A percentile compares a stretch with the other conserved stretches of the same genome.
phyloP scores from a whole-genome alignment of 2,797 vertebrate genomes.

The Dipus sagitta region DNA sequence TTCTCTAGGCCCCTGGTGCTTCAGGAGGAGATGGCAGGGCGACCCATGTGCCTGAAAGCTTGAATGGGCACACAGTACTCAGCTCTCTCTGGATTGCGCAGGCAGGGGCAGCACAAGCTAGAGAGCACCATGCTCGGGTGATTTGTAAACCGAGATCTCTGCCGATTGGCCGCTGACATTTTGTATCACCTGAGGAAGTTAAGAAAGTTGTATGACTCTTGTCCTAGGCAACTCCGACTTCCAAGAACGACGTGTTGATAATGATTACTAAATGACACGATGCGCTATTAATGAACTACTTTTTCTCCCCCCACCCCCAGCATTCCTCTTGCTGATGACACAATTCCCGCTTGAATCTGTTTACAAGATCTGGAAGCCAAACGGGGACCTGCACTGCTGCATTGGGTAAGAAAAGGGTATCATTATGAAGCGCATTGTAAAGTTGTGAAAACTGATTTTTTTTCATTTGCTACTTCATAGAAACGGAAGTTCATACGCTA shows the following conservation, averaged over 20 bases:
- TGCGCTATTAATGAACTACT: conserved; percentile 40
- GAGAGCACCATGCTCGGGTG: fast-evolving
- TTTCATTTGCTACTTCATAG: neutral
- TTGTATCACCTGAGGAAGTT: neutral
- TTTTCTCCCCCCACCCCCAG: conserved; percentile 82
- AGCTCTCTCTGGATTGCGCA: neutral
- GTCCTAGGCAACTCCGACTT: neutral
- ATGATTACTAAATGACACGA: conserved; percentile 10
- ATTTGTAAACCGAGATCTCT: neutral
- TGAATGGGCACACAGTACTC: neutral
- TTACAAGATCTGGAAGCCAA: conserved; percentile 84
- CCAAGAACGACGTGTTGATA: neutral
- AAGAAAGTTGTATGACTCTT: neutral
- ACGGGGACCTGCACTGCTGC: conserved; percentile 76
- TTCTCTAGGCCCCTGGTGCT: neutral
- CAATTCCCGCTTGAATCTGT: conserved; percentile 84
- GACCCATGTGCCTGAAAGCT: neutral
- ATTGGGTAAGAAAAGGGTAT: conserved; percentile 82
- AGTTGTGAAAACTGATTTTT: conserved; percentile 25
- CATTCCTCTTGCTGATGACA: conserved; percentile 83
- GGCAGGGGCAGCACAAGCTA: neutral
- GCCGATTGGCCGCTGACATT: neutral
- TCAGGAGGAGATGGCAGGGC: neutral
- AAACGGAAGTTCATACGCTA: conserved; percentile 14
- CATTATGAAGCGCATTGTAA: neutral